Base-by-base conservation (phyloP, 2,888 invertebrate genomes). In the Perdita meconis region DNA sequence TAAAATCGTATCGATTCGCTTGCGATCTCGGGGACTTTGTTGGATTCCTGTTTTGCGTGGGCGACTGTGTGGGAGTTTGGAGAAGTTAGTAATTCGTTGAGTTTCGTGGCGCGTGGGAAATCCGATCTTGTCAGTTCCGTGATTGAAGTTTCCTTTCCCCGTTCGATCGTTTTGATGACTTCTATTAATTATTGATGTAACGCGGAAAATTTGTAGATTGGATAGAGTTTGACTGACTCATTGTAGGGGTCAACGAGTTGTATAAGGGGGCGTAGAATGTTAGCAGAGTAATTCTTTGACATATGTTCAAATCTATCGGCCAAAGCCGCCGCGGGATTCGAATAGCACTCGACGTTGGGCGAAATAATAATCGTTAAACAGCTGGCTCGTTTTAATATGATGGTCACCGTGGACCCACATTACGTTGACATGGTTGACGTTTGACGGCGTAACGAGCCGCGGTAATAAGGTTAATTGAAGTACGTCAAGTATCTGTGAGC, bases 381-480 rank as follows among this genome's bases (percentile, higher is more conserved):
- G 65, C 64, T 44, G 68, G 61, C 22, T 63, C 56, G 44, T 42
- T 60, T 59, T 40, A 44, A 68, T 75, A 56, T 73, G 59, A 72
- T 67, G 69, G 66, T 30, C 71, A 68, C 76, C 74, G 69, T 81
- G 74, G 76, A 81, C 79, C 76, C 82, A 73, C 77, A 80, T 81
- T 84, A 83, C 82, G 81, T 72, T 61, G 78, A 77, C 78, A 60
- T 66, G 81, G 74, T 81, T 89, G 88, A 88, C 87, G 88, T 88
- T 88, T 87, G 86, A 83, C 86, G 79, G 82, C 86, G 84, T 86
- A 87, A 88, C 87, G 83, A 86, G 81, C 80, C 76, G 78, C 83
- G 80, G 87, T 89, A 88, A 90, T 90, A 88, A 89, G 89, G 89
- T 90, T 89, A 89, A 90, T 90, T 89, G 90, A 89, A 90, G 88